phyloP scores from a whole-genome alignment of 2,113 vertebrate species.

The Lepidiolamprologus cunningtoni region DNA sequence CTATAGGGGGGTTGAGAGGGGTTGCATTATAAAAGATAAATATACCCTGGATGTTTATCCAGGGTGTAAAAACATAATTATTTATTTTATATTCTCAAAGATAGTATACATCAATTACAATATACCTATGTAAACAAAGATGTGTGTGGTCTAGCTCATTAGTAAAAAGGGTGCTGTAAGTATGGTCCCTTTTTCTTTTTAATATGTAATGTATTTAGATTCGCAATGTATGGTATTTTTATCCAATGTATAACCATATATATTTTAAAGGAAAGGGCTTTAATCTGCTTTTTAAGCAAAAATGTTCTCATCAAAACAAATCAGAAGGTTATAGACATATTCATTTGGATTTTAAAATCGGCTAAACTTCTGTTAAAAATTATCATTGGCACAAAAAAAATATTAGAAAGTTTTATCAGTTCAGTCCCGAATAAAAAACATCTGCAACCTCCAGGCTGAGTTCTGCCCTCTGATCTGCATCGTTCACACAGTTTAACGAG shows the following conservation, averaged over 20 bases:
- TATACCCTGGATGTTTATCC: neutral
- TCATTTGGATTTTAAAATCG: neutral
- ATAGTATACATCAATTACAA: neutral
- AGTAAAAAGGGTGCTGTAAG: neutral
- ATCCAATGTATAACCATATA: neutral
- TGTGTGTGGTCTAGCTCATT: neutral
- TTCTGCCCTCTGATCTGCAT: slow-evolving; percentile 21
- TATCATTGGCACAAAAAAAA: neutral
- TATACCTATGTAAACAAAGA: neutral
- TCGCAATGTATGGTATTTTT: neutral
- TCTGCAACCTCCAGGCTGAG: neutral
- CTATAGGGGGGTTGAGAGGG: neutral
- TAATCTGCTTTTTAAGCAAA: neutral
- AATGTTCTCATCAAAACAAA: neutral
- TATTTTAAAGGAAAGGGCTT: neutral
- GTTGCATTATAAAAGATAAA: neutral
- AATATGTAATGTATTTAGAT: neutral
- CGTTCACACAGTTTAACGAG: slow-evolving; percentile 34
- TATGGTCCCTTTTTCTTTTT: neutral
- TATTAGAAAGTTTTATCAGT: neutral
- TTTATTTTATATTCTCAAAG: neutral
- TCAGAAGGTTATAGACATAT: neutral
- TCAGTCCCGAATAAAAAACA: neutral
- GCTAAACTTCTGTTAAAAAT: neutral
- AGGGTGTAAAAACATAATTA: neutral